Evolutionary conservation across 1,140 invertebrate species (phyloP).

Genomic region (Drosophila parvula): DNA sequence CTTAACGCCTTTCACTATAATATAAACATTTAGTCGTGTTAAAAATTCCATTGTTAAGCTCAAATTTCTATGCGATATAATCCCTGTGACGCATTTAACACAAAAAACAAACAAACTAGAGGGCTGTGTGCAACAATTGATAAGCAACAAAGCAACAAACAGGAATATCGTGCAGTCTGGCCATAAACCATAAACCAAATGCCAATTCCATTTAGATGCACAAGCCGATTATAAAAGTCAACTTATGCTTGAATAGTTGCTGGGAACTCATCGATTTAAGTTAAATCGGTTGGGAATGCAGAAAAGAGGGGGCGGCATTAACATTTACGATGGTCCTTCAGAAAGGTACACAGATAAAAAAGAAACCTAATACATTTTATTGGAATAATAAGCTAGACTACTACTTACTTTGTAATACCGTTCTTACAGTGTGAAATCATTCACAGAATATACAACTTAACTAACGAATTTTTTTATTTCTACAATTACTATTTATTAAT

Average conservation of each 20-base stretch:
- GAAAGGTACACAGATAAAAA: neutral
- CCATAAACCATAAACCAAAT: slow-evolving; percentile 42
- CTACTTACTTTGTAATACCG: no score
- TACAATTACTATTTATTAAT: no score
- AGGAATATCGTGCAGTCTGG: slow-evolving; percentile 29
- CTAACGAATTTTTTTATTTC: no score
- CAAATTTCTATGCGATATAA: slow-evolving; percentile 17
- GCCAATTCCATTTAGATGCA: slow-evolving; percentile 39
- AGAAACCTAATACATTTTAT: no score
- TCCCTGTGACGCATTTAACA: slow-evolving; percentile 9
- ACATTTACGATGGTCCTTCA: neutral
- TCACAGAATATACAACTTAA: no score
- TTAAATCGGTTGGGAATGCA: slow-evolving; percentile 5
- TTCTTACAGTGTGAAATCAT: no score
- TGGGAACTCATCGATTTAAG: slow-evolving; percentile 6
- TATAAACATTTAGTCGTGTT: neutral
- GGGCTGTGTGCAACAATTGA: slow-evolving; percentile 29
- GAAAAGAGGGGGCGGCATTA: neutral
- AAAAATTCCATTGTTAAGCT: slow-evolving; percentile 3
- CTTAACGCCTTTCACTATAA: neutral
- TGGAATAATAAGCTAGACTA: no score
- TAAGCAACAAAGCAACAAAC: neutral
- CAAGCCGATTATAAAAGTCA: slow-evolving; percentile 43
- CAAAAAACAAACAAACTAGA: slow-evolving; percentile 18
- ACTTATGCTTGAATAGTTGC: slow-evolving; percentile 11